phyloP scores from a whole-genome alignment of 2,888 invertebrate genomes.

The Megastigmus dorsalis region DNA sequence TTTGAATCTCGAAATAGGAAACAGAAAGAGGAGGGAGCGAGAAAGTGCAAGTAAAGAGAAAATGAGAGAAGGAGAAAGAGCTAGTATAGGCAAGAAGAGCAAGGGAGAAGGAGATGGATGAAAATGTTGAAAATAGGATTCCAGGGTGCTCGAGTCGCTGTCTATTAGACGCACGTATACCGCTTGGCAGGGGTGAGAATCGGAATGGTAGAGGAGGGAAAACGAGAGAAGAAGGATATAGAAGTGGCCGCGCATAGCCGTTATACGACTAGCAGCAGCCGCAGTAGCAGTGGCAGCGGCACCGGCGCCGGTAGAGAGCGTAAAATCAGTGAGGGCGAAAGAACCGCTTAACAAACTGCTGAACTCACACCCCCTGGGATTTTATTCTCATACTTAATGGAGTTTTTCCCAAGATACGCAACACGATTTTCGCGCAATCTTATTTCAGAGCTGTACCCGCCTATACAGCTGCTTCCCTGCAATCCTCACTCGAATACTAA shows the following conservation, averaged over 20 bases:
- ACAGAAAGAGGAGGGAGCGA: background rate
- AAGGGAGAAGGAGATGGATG: background rate
- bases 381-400: slow-evolving; percentile 71
- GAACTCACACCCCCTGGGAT: slow-evolving; percentile 69
- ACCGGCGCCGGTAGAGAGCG: slow-evolving; percentile 51
- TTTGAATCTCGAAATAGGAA: background rate
- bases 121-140: slow-evolving; percentile 28
- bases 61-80: background rate
- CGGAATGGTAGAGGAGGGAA: slow-evolving; percentile 35
- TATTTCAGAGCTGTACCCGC: slow-evolving; percentile 12
- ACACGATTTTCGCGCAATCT: slow-evolving; percentile 59
- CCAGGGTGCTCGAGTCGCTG: background rate
- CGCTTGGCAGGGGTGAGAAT: background rate
- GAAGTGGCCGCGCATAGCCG: background rate
- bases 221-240: background rate
- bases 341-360: slow-evolving; percentile 71
- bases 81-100: too few relatives aligned
- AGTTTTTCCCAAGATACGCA: slow-evolving; percentile 66
- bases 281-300: background rate
- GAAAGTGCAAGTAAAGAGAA: too few relatives aligned
- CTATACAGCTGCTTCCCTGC: slow-evolving; percentile 15
- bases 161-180: slow-evolving; percentile 18
- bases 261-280: too few relatives aligned
- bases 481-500: slow-evolving; percentile 15
- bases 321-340: slow-evolving; percentile 58